Percentiles rank a stretch among this genome's conserved stretches.
Evolutionary conservation across 2,888 invertebrate species (phyloP).

Genomic region (Polia nebulosa): DNA sequence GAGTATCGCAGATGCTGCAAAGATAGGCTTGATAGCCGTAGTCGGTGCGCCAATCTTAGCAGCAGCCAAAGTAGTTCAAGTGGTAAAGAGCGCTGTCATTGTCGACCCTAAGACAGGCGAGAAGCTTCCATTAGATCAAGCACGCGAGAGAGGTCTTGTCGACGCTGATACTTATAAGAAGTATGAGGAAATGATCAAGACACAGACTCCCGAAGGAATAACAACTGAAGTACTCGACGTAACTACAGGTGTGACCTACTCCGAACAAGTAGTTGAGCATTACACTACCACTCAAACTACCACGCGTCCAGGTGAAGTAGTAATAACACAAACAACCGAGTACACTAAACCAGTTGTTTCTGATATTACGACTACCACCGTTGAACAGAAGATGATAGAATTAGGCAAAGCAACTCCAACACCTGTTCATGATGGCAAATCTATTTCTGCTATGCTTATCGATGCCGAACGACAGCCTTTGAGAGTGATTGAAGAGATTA

Average conservation of each 20-base stretch:
- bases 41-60: constrained; percentile 94
- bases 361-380: constrained; percentile 63
- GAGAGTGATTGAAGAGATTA: constrained; percentile 87
- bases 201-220: constrained; percentile 57
- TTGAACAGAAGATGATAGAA: constrained; percentile 70
- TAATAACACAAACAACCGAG: constrained; percentile 70
- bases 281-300: constrained; percentile 61
- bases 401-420: constrained; percentile 61
- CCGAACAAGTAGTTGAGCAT: constrained; percentile 59
- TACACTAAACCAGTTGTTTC: constrained; percentile 68
- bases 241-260: constrained; percentile 50
- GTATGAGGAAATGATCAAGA: constrained; percentile 66
- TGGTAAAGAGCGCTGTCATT: constrained; percentile 91
- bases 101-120: constrained; percentile 94
- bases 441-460: constrained; percentile 82
- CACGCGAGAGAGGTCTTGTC: constrained; percentile 93
- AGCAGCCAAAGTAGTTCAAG: constrained; percentile 92
- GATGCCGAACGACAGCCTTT: constrained; percentile 88
- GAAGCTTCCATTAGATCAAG: constrained; percentile 93
- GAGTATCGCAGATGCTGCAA: constrained; percentile 94
- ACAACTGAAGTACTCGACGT: constrained; percentile 40
- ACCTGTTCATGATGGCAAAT: constrained; percentile 76
- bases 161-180: constrained; percentile 82
- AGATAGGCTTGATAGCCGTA: constrained; percentile 94
- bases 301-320: constrained; percentile 63